These are phyloP conservation scores for Eupleurogrammus muticus DNA, from an alignment of 2,797 vertebrate species.

Conservation along the genomic window DNA sequence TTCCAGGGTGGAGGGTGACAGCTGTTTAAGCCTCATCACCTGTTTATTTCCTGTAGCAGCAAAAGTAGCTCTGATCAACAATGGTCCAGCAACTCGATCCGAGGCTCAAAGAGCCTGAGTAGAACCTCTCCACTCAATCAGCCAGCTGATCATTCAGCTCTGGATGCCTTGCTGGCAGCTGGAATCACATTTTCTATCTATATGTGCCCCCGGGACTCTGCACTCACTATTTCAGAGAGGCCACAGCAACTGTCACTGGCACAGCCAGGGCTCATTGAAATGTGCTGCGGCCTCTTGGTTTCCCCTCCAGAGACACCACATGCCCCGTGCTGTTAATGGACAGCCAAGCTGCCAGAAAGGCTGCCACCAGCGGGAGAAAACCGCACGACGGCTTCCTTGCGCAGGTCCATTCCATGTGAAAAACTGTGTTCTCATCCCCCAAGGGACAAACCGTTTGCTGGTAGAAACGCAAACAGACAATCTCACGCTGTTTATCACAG, in stretches of 20 bases:
- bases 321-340: conserved; percentile 37
- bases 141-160: conserved; percentile 63
- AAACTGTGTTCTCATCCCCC: no score
- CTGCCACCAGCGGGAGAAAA: no score
- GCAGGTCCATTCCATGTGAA: no score
- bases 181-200: conserved; percentile 80
- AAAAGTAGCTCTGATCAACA: conserved; percentile 78
- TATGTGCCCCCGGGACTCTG: conserved; percentile 59
- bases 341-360: conserved; percentile 16
- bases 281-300: conserved; percentile 22
- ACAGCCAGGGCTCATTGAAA: conserved; percentile 60
- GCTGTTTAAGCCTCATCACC: conserved; percentile 82
- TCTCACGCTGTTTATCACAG: conserved; percentile 17
- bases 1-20: conserved; percentile 61
- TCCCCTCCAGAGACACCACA: conserved; percentile 37
- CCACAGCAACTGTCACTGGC: conserved; percentile 72
- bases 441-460: conserved; percentile 13
- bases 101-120: conserved; percentile 43
- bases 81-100: conserved; percentile 77
- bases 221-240: conserved; percentile 62
- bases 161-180: conserved; percentile 74
- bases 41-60: conserved; percentile 77
- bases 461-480: conserved; percentile 26
- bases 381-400: no score
- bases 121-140: conserved; percentile 73